Base-by-base conservation (phyloP, 2,797 vertebrate species). In the Chrosomus eos region DNA sequence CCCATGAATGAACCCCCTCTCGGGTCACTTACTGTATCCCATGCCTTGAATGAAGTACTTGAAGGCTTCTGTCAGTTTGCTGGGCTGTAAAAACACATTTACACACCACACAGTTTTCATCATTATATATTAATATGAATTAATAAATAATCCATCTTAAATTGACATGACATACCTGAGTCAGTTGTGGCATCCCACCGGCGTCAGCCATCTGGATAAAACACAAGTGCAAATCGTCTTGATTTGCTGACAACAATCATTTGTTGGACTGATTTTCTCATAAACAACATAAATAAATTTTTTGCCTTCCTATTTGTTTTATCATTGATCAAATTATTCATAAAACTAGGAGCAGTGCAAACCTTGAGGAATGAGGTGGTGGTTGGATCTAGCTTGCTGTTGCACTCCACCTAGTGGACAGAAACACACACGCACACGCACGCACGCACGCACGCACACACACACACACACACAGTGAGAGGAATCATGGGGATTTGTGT, bases 11-110 rank as follows among this genome's bases (percentile, higher is more conserved):
- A 68, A 40, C 1, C 5, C 58, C 13, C n/a, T 28, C n/a, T 45
- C 28, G 19, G 45, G 51, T n/a, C 89, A 97, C 98, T 98, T 96
- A 99, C 98, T 99, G 95, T 99, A 99, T 92, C 98, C 98, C 98
- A 99, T 99, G 91, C 98, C 98, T 90, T 99, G 98, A 89, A 99
- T 95, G 92, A 99, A 99, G 91, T 99, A 99, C 91, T 98, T 99
- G 93, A 99, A 98, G 55, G 97, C 98, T 93, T 99, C 97, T 0
- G 98, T 98, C 92, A 99, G 95, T 93, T 99, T 99, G 82, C 97
- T 97, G 18, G 98, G 98, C 98, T 99, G 94, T 77, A 88, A 21
- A 83, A 1, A 82, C 9, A 86, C 31, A 66, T n/a, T 66, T 48
- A n/a, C n/a, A n/a, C n/a, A n/a, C n/a, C 1, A 38, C 5, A 66